Evolutionary conservation across 2,888 invertebrate species (phyloP).

Genomic region (Saturnia japonica): DNA sequence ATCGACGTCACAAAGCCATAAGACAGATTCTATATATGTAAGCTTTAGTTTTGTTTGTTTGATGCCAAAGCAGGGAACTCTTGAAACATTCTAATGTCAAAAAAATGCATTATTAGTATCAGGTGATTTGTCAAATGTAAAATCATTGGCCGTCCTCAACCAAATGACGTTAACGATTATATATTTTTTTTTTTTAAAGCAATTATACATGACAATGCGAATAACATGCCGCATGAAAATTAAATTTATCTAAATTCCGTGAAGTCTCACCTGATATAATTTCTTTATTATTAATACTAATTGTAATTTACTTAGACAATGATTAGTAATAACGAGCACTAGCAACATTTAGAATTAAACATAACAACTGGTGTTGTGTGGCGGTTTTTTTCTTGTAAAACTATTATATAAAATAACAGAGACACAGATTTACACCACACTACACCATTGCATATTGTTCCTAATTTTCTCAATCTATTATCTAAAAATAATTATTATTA

Average conservation of each 20-base stretch:
- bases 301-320: not conserved
- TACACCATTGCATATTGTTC: not conserved
- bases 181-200: not conserved
- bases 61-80: slow-evolving; percentile 77
- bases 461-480: not conserved
- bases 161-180: not conserved
- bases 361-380: not conserved
- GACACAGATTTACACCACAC: not conserved
- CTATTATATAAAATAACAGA: not conserved
- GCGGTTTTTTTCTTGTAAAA: too few species aligned
- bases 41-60: slow-evolving; percentile 70
- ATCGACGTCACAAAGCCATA: slow-evolving; percentile 51
- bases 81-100: slow-evolving; percentile 79
- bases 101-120: slow-evolving; percentile 68
- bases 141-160: not conserved
- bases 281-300: not conserved
- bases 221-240: slow-evolving; percentile 4
- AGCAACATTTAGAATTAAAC: not conserved
- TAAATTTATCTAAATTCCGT: not conserved
- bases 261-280: not conserved
- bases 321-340: not conserved
- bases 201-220: not conserved
- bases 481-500: not conserved
- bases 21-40: slow-evolving; percentile 62
- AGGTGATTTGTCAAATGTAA: not conserved